Percentiles rank a stretch among this genome's conserved stretches.
Evolutionary conservation across 2,797 vertebrate species (phyloP).

Genomic region (Orientallactaga sibirica): DNA sequence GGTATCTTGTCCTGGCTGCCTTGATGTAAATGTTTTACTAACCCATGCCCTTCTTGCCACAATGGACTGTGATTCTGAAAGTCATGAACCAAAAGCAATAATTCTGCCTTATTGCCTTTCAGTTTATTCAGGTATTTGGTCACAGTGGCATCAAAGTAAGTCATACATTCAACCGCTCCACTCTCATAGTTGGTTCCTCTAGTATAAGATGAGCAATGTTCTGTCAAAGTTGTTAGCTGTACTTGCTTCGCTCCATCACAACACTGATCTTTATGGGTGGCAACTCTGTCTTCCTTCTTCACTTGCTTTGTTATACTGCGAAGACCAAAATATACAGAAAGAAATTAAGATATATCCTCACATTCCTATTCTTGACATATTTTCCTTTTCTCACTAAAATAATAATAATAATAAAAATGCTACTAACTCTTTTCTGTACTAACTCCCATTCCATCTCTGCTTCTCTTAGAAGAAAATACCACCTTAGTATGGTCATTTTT

Average conservation of each 20-base stretch:
- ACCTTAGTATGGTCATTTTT: background rate
- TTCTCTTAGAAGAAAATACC: background rate
- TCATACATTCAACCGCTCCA: background rate
- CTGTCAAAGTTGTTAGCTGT: background rate
- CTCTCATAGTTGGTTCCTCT: background rate
- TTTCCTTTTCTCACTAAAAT: conserved; percentile 36
- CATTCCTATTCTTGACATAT: background rate
- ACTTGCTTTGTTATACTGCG: background rate
- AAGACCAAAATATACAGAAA: background rate
- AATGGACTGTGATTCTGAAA: background rate
- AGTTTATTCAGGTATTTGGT: background rate
- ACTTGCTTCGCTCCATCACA: background rate
- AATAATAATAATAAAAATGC: background rate
- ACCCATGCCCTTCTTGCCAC: background rate
- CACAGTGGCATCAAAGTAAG: background rate
- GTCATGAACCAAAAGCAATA: background rate
- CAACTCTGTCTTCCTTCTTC: background rate
- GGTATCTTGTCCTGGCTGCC: background rate
- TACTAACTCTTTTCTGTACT: background rate
- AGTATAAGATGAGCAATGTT: background rate
- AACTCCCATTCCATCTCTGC: background rate
- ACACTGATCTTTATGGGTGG: background rate
- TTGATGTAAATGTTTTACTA: background rate
- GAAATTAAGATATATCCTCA: background rate
- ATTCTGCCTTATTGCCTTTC: background rate